These are phyloP conservation scores for Ochlodes sylvanus DNA, from an alignment of 2,888 invertebrate genomes.

Conservation along the genomic window DNA sequence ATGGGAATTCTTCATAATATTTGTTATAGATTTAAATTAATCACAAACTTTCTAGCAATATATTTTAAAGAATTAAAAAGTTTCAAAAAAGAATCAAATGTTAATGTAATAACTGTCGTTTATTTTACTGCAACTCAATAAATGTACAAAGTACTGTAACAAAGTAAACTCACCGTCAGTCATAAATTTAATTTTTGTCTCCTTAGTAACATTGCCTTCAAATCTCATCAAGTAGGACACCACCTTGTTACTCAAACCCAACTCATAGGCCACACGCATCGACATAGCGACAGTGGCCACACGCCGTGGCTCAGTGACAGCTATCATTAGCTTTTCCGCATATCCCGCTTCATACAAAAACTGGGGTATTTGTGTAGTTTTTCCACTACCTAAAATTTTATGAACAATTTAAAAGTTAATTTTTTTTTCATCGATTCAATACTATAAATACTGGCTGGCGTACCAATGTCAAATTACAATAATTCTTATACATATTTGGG, in stretches of 20 bases:
- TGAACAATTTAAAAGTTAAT: too few species aligned
- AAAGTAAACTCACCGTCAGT: slow-evolving; percentile 89
- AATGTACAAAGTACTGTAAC: background rate
- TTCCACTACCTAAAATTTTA: slow-evolving; percentile 89
- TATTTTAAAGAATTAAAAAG: too few species aligned
- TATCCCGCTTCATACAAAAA: slow-evolving; percentile 99
- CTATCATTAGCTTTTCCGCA: slow-evolving; percentile 92
- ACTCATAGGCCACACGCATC: slow-evolving; percentile 94
- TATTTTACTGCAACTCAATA: too few species aligned
- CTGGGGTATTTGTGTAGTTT: slow-evolving; percentile 99
- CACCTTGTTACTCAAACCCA: slow-evolving; percentile 89
- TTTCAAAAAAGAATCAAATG: too few species aligned
- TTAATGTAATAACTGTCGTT: too few species aligned
- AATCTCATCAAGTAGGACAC: slow-evolving; percentile 98
- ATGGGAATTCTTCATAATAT: too few species aligned
- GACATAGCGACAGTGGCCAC: slow-evolving; percentile 99
- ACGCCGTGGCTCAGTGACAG: slow-evolving; percentile 98
- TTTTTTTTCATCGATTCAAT: too few species aligned
- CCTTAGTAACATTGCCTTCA: slow-evolving; percentile 94
- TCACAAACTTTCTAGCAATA: too few species aligned
- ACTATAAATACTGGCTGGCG: too few species aligned
- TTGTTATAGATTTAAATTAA: too few species aligned
- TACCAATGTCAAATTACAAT: too few species aligned
- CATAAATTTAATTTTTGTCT: slow-evolving; percentile 99
- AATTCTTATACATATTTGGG: too few species aligned